Evolutionary conservation across 1,140 invertebrate species (phyloP).

Genomic region (Drosophila sp.): DNA sequence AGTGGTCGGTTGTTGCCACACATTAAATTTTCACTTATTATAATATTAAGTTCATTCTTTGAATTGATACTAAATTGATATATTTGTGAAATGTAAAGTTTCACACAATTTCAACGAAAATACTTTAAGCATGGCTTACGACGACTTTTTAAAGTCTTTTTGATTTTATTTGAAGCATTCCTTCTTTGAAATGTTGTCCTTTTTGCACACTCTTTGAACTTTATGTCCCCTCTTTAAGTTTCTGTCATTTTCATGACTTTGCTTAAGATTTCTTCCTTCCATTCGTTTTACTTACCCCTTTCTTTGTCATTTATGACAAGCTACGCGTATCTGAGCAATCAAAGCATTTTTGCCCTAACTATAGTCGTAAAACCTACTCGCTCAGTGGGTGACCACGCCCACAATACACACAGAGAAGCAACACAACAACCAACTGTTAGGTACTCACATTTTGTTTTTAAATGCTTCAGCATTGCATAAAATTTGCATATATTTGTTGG

Average conservation of each 20-base stretch:
- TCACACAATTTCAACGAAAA: too few species aligned
- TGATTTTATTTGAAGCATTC: constrained; percentile 1
- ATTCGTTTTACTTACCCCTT: background rate
- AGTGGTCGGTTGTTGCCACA: too few species aligned
- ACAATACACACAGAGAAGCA: background rate
- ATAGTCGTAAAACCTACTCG: constrained; percentile 6
- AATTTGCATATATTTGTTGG: constrained; percentile 78
- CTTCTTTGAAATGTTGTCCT: constrained; percentile 1
- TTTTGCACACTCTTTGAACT: constrained; percentile 13
- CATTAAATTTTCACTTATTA: too few species aligned
- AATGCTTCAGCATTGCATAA: constrained; percentile 81
- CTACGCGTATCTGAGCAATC: constrained; percentile 36
- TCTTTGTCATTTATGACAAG: constrained; percentile 14
- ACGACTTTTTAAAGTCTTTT: background rate
- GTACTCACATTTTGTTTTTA: constrained; percentile 67
- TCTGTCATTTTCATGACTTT: constrained; percentile 30
- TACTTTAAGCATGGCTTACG: background rate
- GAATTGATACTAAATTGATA: too few species aligned
- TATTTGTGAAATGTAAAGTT: too few species aligned
- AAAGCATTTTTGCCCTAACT: constrained; percentile 26
- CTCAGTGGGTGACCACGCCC: constrained; percentile 24
- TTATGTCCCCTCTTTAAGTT: constrained; percentile 14
- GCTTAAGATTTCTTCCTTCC: background rate
- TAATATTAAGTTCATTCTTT: too few species aligned
- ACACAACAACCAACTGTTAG: constrained; percentile 13